Conservation (phyloP, 2,888 invertebrate species). For the Drosophila merina region DNA sequence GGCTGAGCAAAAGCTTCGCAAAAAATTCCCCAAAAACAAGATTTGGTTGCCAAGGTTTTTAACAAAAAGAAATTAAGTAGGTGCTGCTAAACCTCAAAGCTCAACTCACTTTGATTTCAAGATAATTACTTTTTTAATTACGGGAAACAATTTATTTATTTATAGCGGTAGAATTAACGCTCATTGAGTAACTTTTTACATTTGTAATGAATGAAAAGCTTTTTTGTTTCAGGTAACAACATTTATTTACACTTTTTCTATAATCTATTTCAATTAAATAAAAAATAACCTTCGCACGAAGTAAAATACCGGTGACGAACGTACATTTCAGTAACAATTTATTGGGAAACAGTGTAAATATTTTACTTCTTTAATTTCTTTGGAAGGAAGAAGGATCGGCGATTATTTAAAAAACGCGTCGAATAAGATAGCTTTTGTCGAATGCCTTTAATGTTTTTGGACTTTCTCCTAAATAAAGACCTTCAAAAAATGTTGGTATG, state of each 20-base stretch:
- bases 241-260: not conserved
- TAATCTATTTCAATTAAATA: not conserved
- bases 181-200: not conserved
- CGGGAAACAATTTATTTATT: not conserved
- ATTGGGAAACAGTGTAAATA: too few relatives aligned
- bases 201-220: not conserved
- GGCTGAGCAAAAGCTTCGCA: conserved; percentile 30
- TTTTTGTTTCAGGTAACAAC: not conserved
- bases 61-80: conserved; percentile 15
- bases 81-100: not conserved
- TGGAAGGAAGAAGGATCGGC: too few relatives aligned
- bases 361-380: too few relatives aligned
- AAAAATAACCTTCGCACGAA: too few relatives aligned
- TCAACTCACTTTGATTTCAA: not conserved
- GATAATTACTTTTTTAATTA: not conserved
- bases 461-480: too few relatives aligned
- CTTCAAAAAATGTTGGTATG: too few relatives aligned
- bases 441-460: too few relatives aligned
- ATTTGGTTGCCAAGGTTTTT: conserved; percentile 31
- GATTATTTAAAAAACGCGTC: too few relatives aligned
- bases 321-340: too few relatives aligned
- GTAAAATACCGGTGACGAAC: too few relatives aligned
- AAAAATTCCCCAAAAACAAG: conserved; percentile 34
- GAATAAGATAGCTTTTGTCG: too few relatives aligned
- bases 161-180: not conserved